Conservation (phyloP, 1,140 invertebrate species). For the Globodera ellingtonae region DNA sequence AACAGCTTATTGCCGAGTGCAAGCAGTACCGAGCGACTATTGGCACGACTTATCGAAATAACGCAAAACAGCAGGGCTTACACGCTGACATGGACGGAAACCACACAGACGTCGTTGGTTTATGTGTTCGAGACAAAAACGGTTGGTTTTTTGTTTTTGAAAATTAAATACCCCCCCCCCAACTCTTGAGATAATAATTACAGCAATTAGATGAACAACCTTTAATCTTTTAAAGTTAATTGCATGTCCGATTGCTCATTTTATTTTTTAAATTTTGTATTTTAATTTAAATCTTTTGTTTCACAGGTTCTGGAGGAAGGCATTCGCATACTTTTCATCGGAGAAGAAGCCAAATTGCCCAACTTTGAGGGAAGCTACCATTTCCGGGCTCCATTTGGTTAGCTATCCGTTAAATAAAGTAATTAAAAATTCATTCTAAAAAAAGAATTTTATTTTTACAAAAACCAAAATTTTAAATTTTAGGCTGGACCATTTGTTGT, state of each 20-base stretch:
- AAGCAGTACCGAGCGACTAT: not conserved
- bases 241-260: too few relatives aligned
- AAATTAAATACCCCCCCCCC: not conserved
- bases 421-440: not conserved
- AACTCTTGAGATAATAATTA: too few relatives aligned
- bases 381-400: conserved; percentile 25
- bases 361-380: conserved; percentile 3
- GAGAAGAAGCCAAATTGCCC: not conserved
- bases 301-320: not conserved
- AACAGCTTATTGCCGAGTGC: not conserved
- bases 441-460: not conserved
- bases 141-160: not conserved
- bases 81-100: not conserved
- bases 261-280: not conserved
- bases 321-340: not conserved
- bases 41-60: not conserved
- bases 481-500: not conserved
- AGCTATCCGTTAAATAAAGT: not conserved
- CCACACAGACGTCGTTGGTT: not conserved
- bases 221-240: too few relatives aligned
- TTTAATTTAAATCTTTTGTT: not conserved
- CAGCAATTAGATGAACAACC: too few relatives aligned
- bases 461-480: not conserved
- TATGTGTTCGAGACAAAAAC: not conserved
- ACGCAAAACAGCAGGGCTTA: not conserved